Percentiles rank a stretch among this genome's conserved stretches.
Evolutionary conservation across 2,797 vertebrate species (phyloP).

Genomic region (Leucoraja ocellata): DNA sequence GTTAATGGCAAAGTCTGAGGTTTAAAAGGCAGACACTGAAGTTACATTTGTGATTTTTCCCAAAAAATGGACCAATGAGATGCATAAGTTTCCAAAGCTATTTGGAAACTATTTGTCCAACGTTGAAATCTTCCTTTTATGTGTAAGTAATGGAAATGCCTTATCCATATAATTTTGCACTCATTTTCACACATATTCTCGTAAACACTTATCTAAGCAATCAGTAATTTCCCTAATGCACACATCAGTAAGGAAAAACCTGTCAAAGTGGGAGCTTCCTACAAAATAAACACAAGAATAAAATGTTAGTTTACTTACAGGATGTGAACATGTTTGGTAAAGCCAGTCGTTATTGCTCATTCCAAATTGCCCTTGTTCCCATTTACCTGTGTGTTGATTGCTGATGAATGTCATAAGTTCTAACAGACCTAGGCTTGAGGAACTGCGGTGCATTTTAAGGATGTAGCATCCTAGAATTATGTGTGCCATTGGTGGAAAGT

Average conservation of each 20-base stretch:
- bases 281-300: neutral
- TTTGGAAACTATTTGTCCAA: slow-evolving; percentile 29
- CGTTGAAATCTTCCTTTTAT: neutral
- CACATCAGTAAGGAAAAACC: neutral
- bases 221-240: neutral
- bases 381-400: too few species aligned
- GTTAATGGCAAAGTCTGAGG: slow-evolving; percentile 37
- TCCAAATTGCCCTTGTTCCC: too few species aligned
- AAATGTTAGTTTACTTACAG: too few species aligned
- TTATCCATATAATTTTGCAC: neutral
- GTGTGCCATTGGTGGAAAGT: too few species aligned
- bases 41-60: neutral
- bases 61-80: neutral
- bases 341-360: too few species aligned
- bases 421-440: too few species aligned
- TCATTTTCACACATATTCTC: neutral
- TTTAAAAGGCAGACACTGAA: slow-evolving; percentile 33
- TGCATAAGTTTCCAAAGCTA: neutral
- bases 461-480: too few species aligned
- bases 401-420: too few species aligned
- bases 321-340: too few species aligned
- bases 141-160: slow-evolving; percentile 7
- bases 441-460: too few species aligned
- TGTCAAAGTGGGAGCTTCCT: neutral
- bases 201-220: neutral